Conservation (phyloP, 2,888 invertebrate genomes). For the Callyntrura sp. region DNA sequence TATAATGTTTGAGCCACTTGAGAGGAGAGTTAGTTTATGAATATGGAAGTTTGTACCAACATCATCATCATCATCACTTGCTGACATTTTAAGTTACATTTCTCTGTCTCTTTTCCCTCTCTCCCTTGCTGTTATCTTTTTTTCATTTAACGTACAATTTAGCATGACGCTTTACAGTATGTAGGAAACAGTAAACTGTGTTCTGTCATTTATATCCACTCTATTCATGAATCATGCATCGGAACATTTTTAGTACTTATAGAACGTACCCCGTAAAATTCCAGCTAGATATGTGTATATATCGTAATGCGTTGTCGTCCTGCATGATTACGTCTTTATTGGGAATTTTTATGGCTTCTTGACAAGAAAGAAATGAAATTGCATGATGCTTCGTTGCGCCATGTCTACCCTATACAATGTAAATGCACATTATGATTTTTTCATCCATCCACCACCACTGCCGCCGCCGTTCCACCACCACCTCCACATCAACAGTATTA, state of each 20-base stretch:
- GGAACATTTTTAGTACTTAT: slow-evolving; percentile 16
- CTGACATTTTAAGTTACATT: slow-evolving; percentile 64
- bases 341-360: slow-evolving; percentile 72
- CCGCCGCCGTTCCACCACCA: slow-evolving; percentile 33
- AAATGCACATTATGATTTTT: not conserved
- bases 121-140: too few species aligned
- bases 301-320: slow-evolving; percentile 15
- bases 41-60: slow-evolving; percentile 4
- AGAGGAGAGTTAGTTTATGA: slow-evolving; percentile 54
- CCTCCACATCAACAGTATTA: slow-evolving; percentile 42
- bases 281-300: not conserved
- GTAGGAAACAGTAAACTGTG: not conserved
- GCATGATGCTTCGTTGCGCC: not conserved
- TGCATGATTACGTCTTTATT: slow-evolving; percentile 63
- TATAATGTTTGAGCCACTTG: slow-evolving; percentile 64
- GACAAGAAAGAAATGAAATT: slow-evolving; percentile 44
- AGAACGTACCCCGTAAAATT: not conserved
- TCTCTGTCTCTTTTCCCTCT: not conserved
- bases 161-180: not conserved
- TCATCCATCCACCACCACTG: slow-evolving; percentile 7
- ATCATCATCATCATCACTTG: too few species aligned
- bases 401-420: slow-evolving; percentile 7
- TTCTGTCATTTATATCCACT: not conserved
- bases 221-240: not conserved
- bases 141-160: too few species aligned